Percentiles rank a stretch among this genome's conserved stretches.
These are phyloP conservation scores for Euzophera pinguis DNA, from an alignment of 2,888 invertebrate species.

Conservation along the genomic window DNA sequence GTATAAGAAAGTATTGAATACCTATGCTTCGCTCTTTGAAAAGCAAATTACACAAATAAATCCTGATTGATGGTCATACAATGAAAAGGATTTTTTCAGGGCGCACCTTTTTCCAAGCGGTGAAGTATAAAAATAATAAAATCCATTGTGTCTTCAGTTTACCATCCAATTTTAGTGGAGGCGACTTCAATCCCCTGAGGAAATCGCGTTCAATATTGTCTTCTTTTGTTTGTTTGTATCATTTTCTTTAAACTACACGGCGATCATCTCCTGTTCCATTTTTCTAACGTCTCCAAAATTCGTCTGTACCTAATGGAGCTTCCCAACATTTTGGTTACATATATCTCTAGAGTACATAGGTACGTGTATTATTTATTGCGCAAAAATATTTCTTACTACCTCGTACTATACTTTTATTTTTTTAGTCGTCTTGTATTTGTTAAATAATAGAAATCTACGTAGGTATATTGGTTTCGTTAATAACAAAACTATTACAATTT, in stretches of 20 bases:
- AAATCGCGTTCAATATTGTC: slow-evolving; percentile 62
- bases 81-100: slow-evolving; percentile 32
- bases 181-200: slow-evolving; percentile 58
- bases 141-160: slow-evolving; percentile 56
- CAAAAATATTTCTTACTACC: too few relatives aligned
- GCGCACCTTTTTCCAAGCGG: slow-evolving; percentile 20
- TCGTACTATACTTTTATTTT: too few relatives aligned
- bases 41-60: slow-evolving; percentile 39
- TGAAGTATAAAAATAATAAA: slow-evolving; percentile 47
- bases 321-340: too few relatives aligned
- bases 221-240: slow-evolving; percentile 49
- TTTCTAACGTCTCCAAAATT: not conserved
- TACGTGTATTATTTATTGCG: too few relatives aligned
- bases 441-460: too few relatives aligned
- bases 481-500: too few relatives aligned
- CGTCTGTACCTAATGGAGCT: too few relatives aligned
- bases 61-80: slow-evolving; percentile 43
- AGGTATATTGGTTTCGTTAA: too few relatives aligned
- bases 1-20: slow-evolving; percentile 19
- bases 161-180: slow-evolving; percentile 60
- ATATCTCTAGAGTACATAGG: too few relatives aligned
- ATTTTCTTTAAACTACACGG: slow-evolving; percentile 37
- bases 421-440: too few relatives aligned
- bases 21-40: slow-evolving; percentile 25
- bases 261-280: slow-evolving; percentile 29